phyloP scores from a whole-genome alignment of 37 sponge, comb jelly and placozoan species.

The Crambe crambe region DNA sequence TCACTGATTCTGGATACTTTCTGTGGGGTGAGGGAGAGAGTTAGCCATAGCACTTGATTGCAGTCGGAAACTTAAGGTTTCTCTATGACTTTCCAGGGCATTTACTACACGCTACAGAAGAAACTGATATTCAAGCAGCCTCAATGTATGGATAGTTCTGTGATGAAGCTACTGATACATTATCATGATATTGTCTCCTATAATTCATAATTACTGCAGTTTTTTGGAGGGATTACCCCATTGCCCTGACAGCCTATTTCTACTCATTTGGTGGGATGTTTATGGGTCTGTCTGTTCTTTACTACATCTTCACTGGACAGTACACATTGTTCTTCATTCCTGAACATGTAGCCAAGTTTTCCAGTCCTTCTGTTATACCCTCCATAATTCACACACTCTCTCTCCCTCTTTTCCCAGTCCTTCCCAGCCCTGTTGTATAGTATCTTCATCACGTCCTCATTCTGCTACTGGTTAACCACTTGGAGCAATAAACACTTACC shows the following conservation, averaged over 20 bases:
- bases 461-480: constrained; percentile 74
- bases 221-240: constrained; percentile 62
- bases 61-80: neutral
- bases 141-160: constrained; percentile 48
- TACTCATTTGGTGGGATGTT: constrained; percentile 68
- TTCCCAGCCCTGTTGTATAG: constrained; percentile 63
- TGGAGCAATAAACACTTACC: constrained; percentile 77
- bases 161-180: no score
- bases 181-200: no score
- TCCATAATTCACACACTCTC: neutral
- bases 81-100: constrained; percentile 24
- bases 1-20: neutral
- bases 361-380: neutral
- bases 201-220: no score
- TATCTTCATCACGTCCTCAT: constrained; percentile 68
- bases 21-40: neutral
- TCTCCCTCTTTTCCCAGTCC: constrained; percentile 28
- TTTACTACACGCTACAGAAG: constrained; percentile 66
- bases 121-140: constrained; percentile 41
- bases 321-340: constrained; percentile 36
- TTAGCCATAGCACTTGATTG: neutral
- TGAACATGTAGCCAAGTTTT: neutral
- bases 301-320: constrained; percentile 42
- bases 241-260: constrained; percentile 65
- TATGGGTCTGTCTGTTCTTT: constrained; percentile 51